Base-by-base conservation (phyloP, 1,140 invertebrate genomes). In the Panagrolaimus sp. region DNA sequence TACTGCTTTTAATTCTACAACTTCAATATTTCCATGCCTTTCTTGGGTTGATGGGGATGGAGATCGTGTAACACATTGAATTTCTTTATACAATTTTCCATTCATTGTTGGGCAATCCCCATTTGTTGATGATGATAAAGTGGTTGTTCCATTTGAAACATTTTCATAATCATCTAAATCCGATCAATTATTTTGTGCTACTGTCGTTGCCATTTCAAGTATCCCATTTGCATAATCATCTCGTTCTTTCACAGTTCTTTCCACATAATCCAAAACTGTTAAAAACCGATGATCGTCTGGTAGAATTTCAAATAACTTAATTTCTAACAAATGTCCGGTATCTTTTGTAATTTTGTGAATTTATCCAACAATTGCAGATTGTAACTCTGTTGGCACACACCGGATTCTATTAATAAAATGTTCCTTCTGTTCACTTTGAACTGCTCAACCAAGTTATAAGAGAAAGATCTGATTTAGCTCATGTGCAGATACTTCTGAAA, bases 191-290 rank as follows among this genome's bases (percentile, higher is more conserved):
- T n/a, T n/a, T n/a, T n/a, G n/a, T n/a, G n/a, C n/a, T n/a, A n/a
- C n/a, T n/a, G n/a, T n/a, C n/a, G n/a, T n/a, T 8, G 73, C 73
- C 68, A 75, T 72, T 45, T 75, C 73, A 21, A 75, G 43, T 26
- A 75, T 44, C 17, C 43, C 45, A 43, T 72, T 63, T 1, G 73
- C 76, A 10, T 67, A 76, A 24, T 71, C 70, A 63, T 77, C 71
- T n/a, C 73, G 28, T 43, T 75, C 73, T 44, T 75, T 28, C 28
- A 73, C 48, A 9, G 73, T 44, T 14, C 38, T 58, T 28, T 75
- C 70, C 62, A 75, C 26, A n/a, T 72, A 17, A 28, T 70, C 55
- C n/a, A 71, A 70, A 28, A 72, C 58, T 45, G 63, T 62, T 28
- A 52, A 44, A 72, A 65, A 52, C 43, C 43, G 9, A 72, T 62